These are phyloP conservation scores for Drosophila bocki DNA, from an alignment of 1,140 invertebrate species.

Conservation along the genomic window DNA sequence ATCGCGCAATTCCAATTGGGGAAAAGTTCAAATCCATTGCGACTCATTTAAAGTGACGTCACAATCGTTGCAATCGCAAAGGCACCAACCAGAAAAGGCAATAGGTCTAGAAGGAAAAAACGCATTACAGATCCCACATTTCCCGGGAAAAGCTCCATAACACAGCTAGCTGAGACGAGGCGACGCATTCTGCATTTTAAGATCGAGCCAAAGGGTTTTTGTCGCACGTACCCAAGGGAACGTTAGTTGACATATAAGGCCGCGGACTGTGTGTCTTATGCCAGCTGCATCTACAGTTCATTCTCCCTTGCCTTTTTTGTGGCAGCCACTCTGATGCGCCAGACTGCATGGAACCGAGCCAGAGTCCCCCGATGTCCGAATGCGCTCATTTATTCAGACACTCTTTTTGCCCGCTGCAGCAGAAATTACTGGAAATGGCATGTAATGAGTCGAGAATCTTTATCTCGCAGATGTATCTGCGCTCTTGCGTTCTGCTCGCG, in stretches of 20 bases:
- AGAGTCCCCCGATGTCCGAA: not conserved
- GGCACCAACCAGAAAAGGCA: conserved; percentile 22
- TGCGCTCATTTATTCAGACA: conserved; percentile 36
- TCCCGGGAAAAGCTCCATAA: conserved; percentile 54
- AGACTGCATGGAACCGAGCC: conserved; percentile 51
- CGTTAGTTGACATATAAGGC: conserved; percentile 54
- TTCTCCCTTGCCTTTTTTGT: conserved; percentile 17
- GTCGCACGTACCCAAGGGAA: conserved; percentile 49
- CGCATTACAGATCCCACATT: conserved; percentile 41
- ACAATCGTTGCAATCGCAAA: conserved; percentile 13
- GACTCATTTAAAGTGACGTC: conserved; percentile 47
- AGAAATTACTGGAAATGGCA: conserved; percentile 39
- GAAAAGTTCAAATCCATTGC: conserved; percentile 42
- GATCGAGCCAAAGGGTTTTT: conserved; percentile 41
- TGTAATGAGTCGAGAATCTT: conserved; percentile 38
- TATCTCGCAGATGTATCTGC: conserved; percentile 17
- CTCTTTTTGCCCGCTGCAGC: conserved; percentile 10
- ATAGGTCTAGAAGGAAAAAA: conserved; percentile 23
- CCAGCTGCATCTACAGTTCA: conserved; percentile 14
- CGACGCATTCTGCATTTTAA: conserved; percentile 55
- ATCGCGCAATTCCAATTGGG: conserved; percentile 18
- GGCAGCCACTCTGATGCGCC: conserved; percentile 25
- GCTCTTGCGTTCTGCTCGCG: conserved; percentile 9
- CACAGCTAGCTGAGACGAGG: conserved; percentile 11
- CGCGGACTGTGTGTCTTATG: conserved; percentile 11